phyloP scores from a whole-genome alignment of 2,888 invertebrate genomes.

The Campoletis raptor region DNA sequence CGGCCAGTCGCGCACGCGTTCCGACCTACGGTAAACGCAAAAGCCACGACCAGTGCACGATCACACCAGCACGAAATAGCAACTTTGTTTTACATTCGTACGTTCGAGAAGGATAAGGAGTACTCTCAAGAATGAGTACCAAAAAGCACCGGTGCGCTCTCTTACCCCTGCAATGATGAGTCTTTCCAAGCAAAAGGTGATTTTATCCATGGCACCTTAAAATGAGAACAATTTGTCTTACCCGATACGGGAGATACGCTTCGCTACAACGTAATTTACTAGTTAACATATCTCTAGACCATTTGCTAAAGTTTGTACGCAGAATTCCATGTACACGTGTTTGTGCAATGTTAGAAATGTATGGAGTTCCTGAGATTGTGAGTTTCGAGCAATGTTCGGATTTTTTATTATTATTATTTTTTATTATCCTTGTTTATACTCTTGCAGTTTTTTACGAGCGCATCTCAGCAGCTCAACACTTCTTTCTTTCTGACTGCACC shows the following conservation, averaged over 20 bases:
- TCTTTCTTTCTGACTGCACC: no score
- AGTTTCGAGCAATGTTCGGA: not conserved
- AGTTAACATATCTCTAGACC: not conserved
- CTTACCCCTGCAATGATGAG: slow-evolving; percentile 4
- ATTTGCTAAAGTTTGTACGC: not conserved
- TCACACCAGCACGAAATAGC: slow-evolving; percentile 40
- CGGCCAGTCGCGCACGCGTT: slow-evolving; percentile 79
- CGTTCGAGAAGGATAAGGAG: slow-evolving; percentile 11
- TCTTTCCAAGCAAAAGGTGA: slow-evolving; percentile 6
- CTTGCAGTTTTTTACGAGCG: no score
- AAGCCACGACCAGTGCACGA: slow-evolving; percentile 52
- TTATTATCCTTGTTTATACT: no score
- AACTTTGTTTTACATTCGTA: slow-evolving; percentile 41
- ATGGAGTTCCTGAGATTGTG: not conserved
- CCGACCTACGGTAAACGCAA: slow-evolving; percentile 73
- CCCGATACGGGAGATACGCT: slow-evolving; percentile 16
- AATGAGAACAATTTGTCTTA: slow-evolving; percentile 24
- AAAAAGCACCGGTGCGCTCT: slow-evolving; percentile 19
- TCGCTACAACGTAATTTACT: slow-evolving; percentile 11
- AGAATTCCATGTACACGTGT: not conserved
- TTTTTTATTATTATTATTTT: not conserved
- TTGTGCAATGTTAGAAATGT: not conserved
- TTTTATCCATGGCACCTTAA: not conserved
- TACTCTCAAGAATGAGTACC: not conserved
- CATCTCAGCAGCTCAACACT: no score